A percentile compares a stretch with the other conserved stretches of the same genome.
Conservation (phyloP, 2,797 vertebrate genomes). For the Leptoclinus maculatus region DNA sequence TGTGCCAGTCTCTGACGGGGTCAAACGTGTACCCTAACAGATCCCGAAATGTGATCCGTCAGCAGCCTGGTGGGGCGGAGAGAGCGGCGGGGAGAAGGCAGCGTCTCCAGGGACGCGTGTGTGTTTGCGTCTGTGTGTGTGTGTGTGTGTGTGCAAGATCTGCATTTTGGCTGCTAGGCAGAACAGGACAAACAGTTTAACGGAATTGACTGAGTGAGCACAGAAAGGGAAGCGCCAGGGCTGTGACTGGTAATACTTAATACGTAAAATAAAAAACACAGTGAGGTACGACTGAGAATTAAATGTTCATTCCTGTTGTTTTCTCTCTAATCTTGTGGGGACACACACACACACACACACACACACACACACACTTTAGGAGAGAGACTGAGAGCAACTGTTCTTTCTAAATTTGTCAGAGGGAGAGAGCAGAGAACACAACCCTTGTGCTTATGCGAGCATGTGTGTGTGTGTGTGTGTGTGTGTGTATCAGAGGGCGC, state of each 20-base stretch:
- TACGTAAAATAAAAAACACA: conserved; percentile 6
- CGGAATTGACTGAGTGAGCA: conserved; percentile 39
- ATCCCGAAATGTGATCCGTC: conserved; percentile 67
- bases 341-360: neutral
- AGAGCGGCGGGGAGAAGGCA: conserved; percentile 9
- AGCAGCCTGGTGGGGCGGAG: conserved; percentile 43
- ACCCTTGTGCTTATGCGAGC: conserved; percentile 45
- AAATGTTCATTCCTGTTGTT: conserved; percentile 14
- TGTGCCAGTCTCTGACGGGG: conserved; percentile 53
- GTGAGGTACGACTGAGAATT: conserved; percentile 16
- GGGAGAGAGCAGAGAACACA: conserved; percentile 53
- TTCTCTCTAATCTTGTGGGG: conserved; percentile 22
- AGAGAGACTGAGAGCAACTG: conserved; percentile 74
- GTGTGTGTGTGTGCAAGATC: conserved; percentile 49
- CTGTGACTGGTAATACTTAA: conserved; percentile 20
- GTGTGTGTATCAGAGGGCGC: conserved; percentile 20
- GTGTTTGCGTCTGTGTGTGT: conserved; percentile 39
- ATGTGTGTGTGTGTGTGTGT: conserved; percentile 24
- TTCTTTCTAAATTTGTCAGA: conserved; percentile 81
- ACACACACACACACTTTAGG: conserved; percentile 30
- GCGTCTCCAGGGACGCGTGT: conserved; percentile 40
- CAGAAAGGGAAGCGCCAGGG: neutral
- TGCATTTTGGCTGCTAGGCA: conserved; percentile 64
- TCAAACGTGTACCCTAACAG: conserved; percentile 54
- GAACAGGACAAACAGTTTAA: conserved; percentile 59